Evolutionary conservation across 2,113 vertebrate genomes (phyloP), one percentile per base, ranked within the genome.

Genomic region (Halcyon malimbica): DNA sequence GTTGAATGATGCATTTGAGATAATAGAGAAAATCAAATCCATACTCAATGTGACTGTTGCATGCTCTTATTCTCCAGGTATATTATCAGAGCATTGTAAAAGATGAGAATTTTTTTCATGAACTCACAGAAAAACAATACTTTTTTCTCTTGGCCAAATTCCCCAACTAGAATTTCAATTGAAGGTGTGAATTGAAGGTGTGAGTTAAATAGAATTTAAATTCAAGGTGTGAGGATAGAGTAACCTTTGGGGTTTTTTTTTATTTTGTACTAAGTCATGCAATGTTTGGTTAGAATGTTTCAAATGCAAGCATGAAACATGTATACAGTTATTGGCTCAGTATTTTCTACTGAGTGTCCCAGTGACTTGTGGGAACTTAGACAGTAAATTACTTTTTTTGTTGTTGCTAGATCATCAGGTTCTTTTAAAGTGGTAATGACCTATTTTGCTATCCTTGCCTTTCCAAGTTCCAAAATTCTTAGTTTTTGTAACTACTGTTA

Each of bases 1-100:
- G 41, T 90, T 83, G 85, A 90, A 54, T 11, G 14, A 80, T 84
- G 60, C n/a, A 67, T 82, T 90, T 85, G 37, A 85, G 59, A 67
- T 88, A 95, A 86, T 31, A 41, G 35, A 80, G 46, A 44, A 76
- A 91, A 93, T 83, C 39, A 93, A 93, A 94, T 53, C 62, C 53
- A 15, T 73, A 71, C 14, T 87, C 50, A 31, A 2, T 59, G 24
- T 60, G 67, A 82, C 37, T 35, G 39, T 46, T 79, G 35, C 64
- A n/a, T 67, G 53, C 69, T 95, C 44, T 59, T 93, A 69, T 64
- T 87, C 63, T 90, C 41, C 62, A 76, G 50, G 13, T 88, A 37
- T 29, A 26, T 53, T 83, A 65, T 50, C 63, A 39, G 41, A 71
- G 24, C 10, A n/a, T 28, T 91, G 28, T 60, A 89, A 82, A 91